These are phyloP conservation scores for Halichondria panicea DNA, from an alignment of 37 sponge, comb jelly and placozoan species.

Conservation along the genomic window DNA sequence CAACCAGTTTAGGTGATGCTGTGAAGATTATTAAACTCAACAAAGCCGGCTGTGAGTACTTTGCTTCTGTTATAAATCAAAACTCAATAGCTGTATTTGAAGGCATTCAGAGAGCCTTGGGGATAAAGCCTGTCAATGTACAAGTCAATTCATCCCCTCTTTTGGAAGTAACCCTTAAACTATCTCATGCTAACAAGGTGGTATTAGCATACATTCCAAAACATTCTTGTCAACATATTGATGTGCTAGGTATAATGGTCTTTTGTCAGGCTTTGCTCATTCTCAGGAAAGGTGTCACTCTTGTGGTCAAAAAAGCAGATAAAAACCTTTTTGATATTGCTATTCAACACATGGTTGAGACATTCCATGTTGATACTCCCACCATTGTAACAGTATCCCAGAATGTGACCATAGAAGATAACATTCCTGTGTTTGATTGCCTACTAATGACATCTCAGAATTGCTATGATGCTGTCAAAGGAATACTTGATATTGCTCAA, in stretches of 20 bases:
- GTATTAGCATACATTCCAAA: too few relatives aligned
- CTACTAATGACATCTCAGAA: too few relatives aligned
- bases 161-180: slow-evolving; percentile 44
- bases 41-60: slow-evolving; percentile 23
- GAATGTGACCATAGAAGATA: too few relatives aligned
- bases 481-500: too few relatives aligned
- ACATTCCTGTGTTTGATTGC: slow-evolving; percentile 60
- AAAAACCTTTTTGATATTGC: slow-evolving; percentile 12
- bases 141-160: too few relatives aligned
- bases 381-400: slow-evolving; percentile 8
- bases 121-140: too few relatives aligned
- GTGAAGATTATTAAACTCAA: slow-evolving; percentile 29
- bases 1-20: not conserved
- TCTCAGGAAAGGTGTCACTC: slow-evolving; percentile 55
- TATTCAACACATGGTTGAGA: slow-evolving; percentile 13
- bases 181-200: slow-evolving; percentile 68
- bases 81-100: not conserved
- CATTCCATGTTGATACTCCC: slow-evolving; percentile 10
- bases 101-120: slow-evolving; percentile 43
- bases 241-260: slow-evolving; percentile 72
- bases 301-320: slow-evolving; percentile 19
- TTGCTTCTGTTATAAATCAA: slow-evolving; percentile 30
- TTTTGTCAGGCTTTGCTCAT: slow-evolving; percentile 57
- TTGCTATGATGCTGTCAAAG: too few relatives aligned
- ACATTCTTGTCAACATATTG: too few relatives aligned